phyloP scores from a whole-genome alignment of 2,888 invertebrate genomes.

The Drosophila nigricruria region DNA sequence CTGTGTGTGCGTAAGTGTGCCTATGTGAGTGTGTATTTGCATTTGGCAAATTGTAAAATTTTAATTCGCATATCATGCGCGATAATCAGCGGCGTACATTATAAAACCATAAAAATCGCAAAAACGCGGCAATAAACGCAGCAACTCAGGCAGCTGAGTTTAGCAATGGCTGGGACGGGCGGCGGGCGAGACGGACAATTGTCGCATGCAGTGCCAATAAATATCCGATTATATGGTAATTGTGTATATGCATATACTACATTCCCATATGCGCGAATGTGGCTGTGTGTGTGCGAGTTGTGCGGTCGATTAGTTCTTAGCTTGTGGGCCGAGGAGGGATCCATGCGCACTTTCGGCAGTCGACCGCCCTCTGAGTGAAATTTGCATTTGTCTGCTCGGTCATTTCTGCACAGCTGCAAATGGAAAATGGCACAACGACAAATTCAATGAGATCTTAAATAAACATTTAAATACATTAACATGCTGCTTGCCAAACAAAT shows the following conservation, averaged over 20 bases:
- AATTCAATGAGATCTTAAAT: slow-evolving; percentile 1
- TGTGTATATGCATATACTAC: slow-evolving; percentile 38
- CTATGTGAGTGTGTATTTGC: slow-evolving; percentile 55
- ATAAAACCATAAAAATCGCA: slow-evolving; percentile 81
- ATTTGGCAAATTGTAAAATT: slow-evolving; percentile 79
- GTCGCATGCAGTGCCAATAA: slow-evolving; percentile 77
- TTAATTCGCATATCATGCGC: slow-evolving; percentile 80
- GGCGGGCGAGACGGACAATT: slow-evolving; percentile 57
- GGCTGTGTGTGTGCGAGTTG: slow-evolving; percentile 19
- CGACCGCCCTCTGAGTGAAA: slow-evolving; percentile 41
- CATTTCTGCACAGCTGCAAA: slow-evolving; percentile 70
- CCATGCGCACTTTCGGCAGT: not conserved
- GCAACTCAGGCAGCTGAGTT: slow-evolving; percentile 21
- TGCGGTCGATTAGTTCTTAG: slow-evolving; percentile 35
- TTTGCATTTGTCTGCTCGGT: slow-evolving; percentile 52
- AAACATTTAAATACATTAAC: not conserved
- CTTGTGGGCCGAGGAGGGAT: slow-evolving; percentile 1
- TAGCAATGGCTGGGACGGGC: not conserved
- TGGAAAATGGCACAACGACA: slow-evolving; percentile 27
- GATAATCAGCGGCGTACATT: slow-evolving; percentile 81
- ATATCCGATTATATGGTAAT: slow-evolving; percentile 79
- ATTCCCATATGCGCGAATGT: not conserved
- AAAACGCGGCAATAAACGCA: slow-evolving; percentile 72
- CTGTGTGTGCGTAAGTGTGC: slow-evolving; percentile 3
- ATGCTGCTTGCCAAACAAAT: not conserved